Evolutionary conservation across 2,888 invertebrate species (phyloP), one percentile per base, ranked within the genome.

Genomic region (Pristionchus japonicus): DNA sequence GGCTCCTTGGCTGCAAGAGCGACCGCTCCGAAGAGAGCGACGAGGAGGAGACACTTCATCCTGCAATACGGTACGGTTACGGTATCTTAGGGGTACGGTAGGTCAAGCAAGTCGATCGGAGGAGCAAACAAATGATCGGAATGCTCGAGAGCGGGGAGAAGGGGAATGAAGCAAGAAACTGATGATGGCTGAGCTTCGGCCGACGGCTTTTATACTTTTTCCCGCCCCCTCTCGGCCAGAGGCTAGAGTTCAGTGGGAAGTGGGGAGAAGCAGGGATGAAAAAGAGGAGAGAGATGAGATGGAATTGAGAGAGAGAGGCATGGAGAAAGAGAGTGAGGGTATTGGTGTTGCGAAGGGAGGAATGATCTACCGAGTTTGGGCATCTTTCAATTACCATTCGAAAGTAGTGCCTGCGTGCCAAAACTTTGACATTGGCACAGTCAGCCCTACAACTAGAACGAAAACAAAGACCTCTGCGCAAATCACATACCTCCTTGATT

Each of bases 1-100:
- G 23, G 34, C n/a, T n/a, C n/a, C 34, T 67, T 43, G 27, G 77
- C 77, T 7, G 77, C 77, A 27, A 77, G 43, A 1, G 43, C 40
- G n/a, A n/a, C n/a, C n/a, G 77, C 40, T 23, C 77, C 77, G 77
- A 77, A 40, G 77, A 77, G 77, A n/a, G 77, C 77, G 27, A 43
- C 23, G n/a, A 77, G 43, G 77, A 77, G 77, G 27, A 77, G 77
- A 77, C 77, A 77, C 77, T 77, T 77, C 77, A 77, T 77, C 77
- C 77, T 77, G 77, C 27, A 77, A 43, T 40, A 43, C 37, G 70
- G 70, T 37, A 74, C 40, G 70, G 20, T 11, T 70, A 70, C 70
- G 70, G 37, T 64, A 64, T n/a, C n/a, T n/a, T n/a, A n/a, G 15
- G 52, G 61, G 34, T 74, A n/a, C 74, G 74, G 74, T 77, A 47